A percentile compares a stretch with the other conserved stretches of the same genome.
These are phyloP conservation scores for Cerastis rubricosa DNA, from an alignment of 2,888 invertebrate species.

Conservation along the genomic window DNA sequence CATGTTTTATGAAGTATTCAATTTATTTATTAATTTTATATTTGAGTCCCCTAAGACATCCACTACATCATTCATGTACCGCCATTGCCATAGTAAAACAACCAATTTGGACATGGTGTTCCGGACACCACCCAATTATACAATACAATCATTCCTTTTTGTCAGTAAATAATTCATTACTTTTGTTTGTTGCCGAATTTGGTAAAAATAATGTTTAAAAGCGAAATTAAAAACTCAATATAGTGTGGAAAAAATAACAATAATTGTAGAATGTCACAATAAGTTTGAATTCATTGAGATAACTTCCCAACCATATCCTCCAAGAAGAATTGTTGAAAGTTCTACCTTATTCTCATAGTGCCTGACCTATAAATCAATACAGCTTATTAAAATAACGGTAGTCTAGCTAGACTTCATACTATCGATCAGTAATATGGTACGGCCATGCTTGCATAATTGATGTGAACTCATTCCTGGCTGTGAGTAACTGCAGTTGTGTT, in stretches of 20 bases:
- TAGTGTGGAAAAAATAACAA: not conserved
- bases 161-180: not conserved
- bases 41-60: too few species aligned
- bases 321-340: not conserved
- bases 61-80: too few species aligned
- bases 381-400: constrained; percentile 11
- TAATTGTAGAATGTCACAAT: not conserved
- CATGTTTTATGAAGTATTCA: not conserved
- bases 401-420: not conserved
- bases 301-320: not conserved
- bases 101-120: too few species aligned
- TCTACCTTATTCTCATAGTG: not conserved
- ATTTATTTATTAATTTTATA: too few species aligned
- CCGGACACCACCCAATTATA: too few species aligned
- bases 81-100: too few species aligned
- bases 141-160: not conserved
- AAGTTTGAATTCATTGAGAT: not conserved
- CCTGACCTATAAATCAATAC: not conserved
- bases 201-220: not conserved
- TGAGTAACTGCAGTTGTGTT: not conserved
- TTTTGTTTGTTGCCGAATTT: not conserved
- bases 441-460: constrained; percentile 23
- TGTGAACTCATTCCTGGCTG: not conserved
- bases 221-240: not conserved
- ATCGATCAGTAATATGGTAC: constrained; percentile 3